phyloP scores from a whole-genome alignment of 2,888 invertebrate species.

The Tachystola acroxantha region DNA sequence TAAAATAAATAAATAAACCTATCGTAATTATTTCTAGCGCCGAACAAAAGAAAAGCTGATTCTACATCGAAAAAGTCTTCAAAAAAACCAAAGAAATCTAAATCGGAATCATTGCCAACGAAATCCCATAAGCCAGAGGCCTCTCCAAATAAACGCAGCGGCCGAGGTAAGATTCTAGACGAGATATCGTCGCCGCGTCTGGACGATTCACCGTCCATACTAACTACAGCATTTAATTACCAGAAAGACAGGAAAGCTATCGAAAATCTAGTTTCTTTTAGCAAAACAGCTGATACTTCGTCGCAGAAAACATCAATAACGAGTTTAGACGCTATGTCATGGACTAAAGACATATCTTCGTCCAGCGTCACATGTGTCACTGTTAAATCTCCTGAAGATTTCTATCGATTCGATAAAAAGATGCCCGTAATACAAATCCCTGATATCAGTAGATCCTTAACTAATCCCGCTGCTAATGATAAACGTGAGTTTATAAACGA shows the following conservation, averaged over 20 bases:
- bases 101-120: background rate
- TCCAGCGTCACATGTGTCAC: constrained; percentile 46
- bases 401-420: constrained; percentile 48
- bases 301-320: constrained; percentile 32
- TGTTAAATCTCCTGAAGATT: constrained; percentile 34
- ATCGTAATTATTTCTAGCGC: constrained; percentile 19
- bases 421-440: constrained; percentile 43
- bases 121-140: background rate
- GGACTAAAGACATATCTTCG: constrained; percentile 57
- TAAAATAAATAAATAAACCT: no score
- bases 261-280: background rate
- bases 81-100: constrained; percentile 9
- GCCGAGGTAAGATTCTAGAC: background rate
- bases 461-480: no score
- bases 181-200: background rate
- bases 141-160: background rate
- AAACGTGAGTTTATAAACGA: no score
- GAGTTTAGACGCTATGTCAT: constrained; percentile 42
- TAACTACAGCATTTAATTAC: background rate
- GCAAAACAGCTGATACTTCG: background rate
- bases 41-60: constrained; percentile 24
- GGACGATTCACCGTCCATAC: background rate
- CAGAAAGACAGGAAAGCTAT: background rate
- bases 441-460: constrained; percentile 9
- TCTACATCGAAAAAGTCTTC: constrained; percentile 10